These are phyloP conservation scores for Cyprinodon variegatus DNA, from an alignment of 2,113 vertebrate species.

Conservation along the genomic window DNA sequence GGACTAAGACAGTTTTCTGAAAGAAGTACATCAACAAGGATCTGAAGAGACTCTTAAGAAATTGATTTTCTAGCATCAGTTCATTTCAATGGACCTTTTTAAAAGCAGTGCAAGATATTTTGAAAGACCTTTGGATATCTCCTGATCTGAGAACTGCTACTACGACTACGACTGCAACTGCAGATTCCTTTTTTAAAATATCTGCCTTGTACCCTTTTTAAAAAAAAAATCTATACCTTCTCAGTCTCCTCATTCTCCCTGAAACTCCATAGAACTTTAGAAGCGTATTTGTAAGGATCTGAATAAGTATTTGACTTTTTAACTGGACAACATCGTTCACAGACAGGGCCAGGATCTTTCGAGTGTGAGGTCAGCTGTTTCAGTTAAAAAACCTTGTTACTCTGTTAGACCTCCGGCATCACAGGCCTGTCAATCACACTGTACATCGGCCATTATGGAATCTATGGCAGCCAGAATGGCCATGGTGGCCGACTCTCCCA, in stretches of 20 bases:
- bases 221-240: neutral
- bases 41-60: neutral
- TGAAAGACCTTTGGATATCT: neutral
- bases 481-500: slow-evolving; percentile 66
- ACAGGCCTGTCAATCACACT: neutral
- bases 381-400: neutral
- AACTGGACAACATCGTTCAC: neutral
- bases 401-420: neutral
- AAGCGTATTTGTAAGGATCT: neutral
- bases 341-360: neutral
- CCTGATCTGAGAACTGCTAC: neutral
- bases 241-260: neutral
- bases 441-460: slow-evolving; percentile 38
- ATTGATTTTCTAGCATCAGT: neutral
- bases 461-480: slow-evolving; percentile 44
- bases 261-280: neutral
- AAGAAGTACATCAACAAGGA: neutral
- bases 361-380: neutral
- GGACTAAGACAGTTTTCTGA: neutral
- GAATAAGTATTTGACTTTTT: neutral
- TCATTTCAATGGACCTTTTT: neutral
- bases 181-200: neutral
- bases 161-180: no score
- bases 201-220: neutral
- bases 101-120: neutral